Evolutionary conservation across 2,797 vertebrate genomes (phyloP), one percentile per base, ranked within the genome.

Genomic region (Mormyrops boulengeri): DNA sequence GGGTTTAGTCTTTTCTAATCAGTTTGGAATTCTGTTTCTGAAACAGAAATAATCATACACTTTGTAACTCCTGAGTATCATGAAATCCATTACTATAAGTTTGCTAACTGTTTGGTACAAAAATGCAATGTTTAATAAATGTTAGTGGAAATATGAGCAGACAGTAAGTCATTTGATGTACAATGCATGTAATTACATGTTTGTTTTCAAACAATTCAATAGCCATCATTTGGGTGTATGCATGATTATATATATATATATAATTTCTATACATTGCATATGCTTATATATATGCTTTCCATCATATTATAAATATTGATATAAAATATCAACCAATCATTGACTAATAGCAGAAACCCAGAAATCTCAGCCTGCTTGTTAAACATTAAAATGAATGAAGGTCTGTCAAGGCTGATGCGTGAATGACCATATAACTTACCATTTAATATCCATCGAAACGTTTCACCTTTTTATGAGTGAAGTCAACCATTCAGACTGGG

Each of bases 31-130:
- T 52, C 47, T 85, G 44, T 14, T 50, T 30, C 19, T 85, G 49
- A 11, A 50, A 14, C 4, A 85, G 44, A 52, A 85, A 85, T 85
- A 26, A 85, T 53, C 9, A 26, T 47, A 85, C 49, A 85, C 11
- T 22, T 52, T 6, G 9, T 38, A 41, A 38, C 38, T 41, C 73
- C 44, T 38, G 55, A 52, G 26, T 89, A 44, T 47, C 12, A 2
- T 90, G 91, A 92, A 94, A 94, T 94, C 94, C 7, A 44, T 41
- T 80, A 86, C 44, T 52, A 4, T 91, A 93, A 93, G 91, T 91
- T 41, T 91, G 92, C 89, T 91, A 90, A 94, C 93, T 94, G 94
- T 94, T 95, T 60, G n/a, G 57, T 60, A 95, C 96, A 95, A 94
- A 94, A 19, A 57, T 94, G 88, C 92, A 93, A 93, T 92, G 92